Evolutionary conservation across 1,140 invertebrate species (phyloP).

Genomic region (Riptortus pedestris): DNA sequence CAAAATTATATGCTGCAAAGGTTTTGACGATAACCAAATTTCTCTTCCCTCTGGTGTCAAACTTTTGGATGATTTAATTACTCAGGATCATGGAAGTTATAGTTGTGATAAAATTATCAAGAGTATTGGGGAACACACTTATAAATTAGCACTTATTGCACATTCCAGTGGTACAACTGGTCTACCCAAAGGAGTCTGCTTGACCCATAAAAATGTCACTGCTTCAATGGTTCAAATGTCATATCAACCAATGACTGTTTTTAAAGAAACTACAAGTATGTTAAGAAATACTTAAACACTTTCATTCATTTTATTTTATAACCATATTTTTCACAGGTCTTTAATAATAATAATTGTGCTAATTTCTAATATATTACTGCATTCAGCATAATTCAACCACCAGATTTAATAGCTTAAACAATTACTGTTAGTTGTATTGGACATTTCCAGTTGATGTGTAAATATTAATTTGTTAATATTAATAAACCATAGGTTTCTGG

Average conservation of each 20-base stretch:
- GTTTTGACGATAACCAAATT: too few relatives aligned
- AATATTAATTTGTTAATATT: too few relatives aligned
- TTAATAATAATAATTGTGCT: too few relatives aligned
- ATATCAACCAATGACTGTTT: neutral
- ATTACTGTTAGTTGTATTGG: too few relatives aligned
- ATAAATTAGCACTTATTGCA: conserved; percentile 37
- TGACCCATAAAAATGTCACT: conserved; percentile 60
- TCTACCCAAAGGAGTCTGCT: conserved; percentile 72
- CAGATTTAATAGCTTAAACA: too few relatives aligned
- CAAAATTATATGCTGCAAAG: too few relatives aligned
- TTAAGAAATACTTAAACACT: too few relatives aligned
- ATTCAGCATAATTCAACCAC: too few relatives aligned
- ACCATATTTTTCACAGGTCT: neutral
- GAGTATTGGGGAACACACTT: neutral
- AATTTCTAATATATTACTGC: too few relatives aligned
- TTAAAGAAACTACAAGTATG: conserved; percentile 3
- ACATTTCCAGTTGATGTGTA: too few relatives aligned
- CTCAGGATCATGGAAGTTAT: neutral
- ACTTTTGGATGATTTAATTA: neutral
- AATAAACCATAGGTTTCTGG: too few relatives aligned
- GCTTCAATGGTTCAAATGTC: conserved; percentile 30
- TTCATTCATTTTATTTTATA: neutral
- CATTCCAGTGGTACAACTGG: conserved; percentile 63
- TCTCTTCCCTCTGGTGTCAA: too few relatives aligned
- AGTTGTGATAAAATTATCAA: neutral